Conservation (phyloP, 1,140 invertebrate genomes). For the Drosophila biarmipes region DNA sequence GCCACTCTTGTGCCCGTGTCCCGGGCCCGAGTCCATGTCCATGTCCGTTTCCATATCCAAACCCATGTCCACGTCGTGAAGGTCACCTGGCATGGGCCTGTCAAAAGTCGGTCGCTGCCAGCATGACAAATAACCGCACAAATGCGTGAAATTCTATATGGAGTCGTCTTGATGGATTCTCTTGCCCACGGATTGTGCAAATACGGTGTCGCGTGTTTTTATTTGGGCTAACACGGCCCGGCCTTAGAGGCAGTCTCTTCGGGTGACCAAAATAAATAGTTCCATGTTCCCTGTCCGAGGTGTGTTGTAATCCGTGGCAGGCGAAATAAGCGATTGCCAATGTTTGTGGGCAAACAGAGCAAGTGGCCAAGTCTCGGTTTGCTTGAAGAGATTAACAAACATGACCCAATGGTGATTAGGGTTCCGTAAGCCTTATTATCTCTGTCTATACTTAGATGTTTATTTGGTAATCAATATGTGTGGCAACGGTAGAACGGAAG, state of each 20-base stretch:
- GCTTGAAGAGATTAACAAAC: slow-evolving; percentile 50
- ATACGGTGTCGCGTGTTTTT: slow-evolving; percentile 45
- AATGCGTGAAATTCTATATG: slow-evolving; percentile 77
- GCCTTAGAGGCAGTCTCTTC: slow-evolving; percentile 40
- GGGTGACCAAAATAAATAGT: slow-evolving; percentile 75
- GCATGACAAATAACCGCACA: slow-evolving; percentile 72
- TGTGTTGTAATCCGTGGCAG: slow-evolving; percentile 69
- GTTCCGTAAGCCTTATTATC: slow-evolving; percentile 9
- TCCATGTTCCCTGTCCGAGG: slow-evolving; percentile 37
- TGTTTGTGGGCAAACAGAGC: slow-evolving; percentile 64
- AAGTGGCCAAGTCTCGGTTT: slow-evolving; percentile 46
- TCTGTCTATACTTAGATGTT: slow-evolving; percentile 33
- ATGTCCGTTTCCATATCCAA: slow-evolving; percentile 25
- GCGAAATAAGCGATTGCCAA: slow-evolving; percentile 61
- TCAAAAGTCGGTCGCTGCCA: slow-evolving; percentile 50
- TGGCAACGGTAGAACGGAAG: slow-evolving; percentile 56
- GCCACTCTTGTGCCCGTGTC: slow-evolving; percentile 35
- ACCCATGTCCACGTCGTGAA: slow-evolving; percentile 64
- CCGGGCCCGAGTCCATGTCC: slow-evolving; percentile 21
- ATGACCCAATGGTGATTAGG: slow-evolving; percentile 28
- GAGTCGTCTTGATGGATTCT: slow-evolving; percentile 46
- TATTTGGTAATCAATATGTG: slow-evolving; percentile 73
- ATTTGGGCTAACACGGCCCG: slow-evolving; percentile 68
- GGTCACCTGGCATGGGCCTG: slow-evolving; percentile 65
- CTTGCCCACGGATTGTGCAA: slow-evolving; percentile 50